A percentile compares a stretch with the other conserved stretches of the same genome.
Evolutionary conservation across 2,888 invertebrate genomes (phyloP).

Genomic region (Lepidocyrtoides sp.): DNA sequence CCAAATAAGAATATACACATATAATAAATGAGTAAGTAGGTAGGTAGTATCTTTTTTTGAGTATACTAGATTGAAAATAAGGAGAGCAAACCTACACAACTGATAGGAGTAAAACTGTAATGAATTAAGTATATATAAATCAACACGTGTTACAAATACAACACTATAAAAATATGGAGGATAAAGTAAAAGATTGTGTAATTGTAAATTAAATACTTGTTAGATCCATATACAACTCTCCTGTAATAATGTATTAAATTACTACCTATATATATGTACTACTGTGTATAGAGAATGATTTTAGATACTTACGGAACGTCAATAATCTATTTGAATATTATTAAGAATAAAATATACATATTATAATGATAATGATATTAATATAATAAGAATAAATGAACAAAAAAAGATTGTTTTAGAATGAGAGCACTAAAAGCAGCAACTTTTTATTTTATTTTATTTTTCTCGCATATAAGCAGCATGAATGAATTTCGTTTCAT

Average conservation of each 20-base stretch:
- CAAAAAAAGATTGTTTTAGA: constrained; percentile 74
- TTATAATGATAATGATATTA: constrained; percentile 15
- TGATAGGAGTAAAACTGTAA: constrained; percentile 7
- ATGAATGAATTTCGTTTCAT: too few relatives aligned
- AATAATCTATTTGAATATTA: constrained; percentile 45
- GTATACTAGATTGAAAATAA: constrained; percentile 6
- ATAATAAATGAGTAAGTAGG: neutral
- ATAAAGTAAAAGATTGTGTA: constrained; percentile 27
- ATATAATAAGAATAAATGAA: constrained; percentile 42
- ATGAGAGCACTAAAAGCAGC: constrained; percentile 50
- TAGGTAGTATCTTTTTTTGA: neutral
- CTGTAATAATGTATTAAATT: constrained; percentile 35
- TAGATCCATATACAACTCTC: neutral
- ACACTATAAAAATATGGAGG: neutral
- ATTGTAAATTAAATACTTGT: constrained; percentile 11
- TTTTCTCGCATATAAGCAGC: constrained; percentile 33
- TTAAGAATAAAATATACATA: neutral
- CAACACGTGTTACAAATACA: constrained; percentile 29
- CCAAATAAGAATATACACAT: too few relatives aligned
- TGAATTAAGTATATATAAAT: constrained; percentile 13
- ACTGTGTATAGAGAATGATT: constrained; percentile 54
- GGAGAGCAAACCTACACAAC: neutral
- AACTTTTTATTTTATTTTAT: constrained; percentile 35
- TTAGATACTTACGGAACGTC: constrained; percentile 64
- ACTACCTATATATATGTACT: constrained; percentile 24